These are phyloP conservation scores for Paradisaea rubra DNA, from an alignment of 2,113 vertebrate species.

Conservation along the genomic window DNA sequence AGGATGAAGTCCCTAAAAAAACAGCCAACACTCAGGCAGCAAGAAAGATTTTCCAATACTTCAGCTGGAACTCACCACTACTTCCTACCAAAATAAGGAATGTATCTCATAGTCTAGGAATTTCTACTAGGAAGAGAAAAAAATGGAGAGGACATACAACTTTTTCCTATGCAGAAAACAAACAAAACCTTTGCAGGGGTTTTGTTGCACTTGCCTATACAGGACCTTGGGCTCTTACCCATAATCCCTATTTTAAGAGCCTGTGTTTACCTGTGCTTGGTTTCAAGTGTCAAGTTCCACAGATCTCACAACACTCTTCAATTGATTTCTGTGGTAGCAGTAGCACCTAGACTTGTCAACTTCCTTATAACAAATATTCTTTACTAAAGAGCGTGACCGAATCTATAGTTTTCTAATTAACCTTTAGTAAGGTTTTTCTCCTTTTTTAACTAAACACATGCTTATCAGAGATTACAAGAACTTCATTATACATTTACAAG, in stretches of 20 bases:
- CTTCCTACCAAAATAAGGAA: constrained; percentile 42
- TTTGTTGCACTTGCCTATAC: background rate
- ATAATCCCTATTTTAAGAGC: background rate
- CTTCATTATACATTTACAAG: background rate
- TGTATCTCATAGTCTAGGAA: constrained; percentile 48
- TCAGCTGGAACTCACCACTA: constrained; percentile 36
- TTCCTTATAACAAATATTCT: background rate
- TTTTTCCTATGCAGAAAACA: background rate
- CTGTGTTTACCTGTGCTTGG: background rate
- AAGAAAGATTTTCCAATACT: constrained; percentile 59
- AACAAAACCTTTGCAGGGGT: background rate
- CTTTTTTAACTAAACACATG: background rate
- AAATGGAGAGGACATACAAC: background rate
- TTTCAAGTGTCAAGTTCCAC: background rate
- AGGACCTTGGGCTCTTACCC: background rate
- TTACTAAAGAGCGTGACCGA: background rate
- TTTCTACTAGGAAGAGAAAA: constrained; percentile 34
- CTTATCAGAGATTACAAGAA: background rate
- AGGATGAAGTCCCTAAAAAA: constrained; percentile 3
- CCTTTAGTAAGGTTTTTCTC: background rate
- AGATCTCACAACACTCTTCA: background rate
- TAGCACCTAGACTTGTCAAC: background rate
- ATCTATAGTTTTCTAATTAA: background rate
- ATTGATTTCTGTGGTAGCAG: background rate
- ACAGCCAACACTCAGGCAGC: background rate